Evolutionary conservation across 1,140 invertebrate species (phyloP).

Genomic region (Heliothis virescens): DNA sequence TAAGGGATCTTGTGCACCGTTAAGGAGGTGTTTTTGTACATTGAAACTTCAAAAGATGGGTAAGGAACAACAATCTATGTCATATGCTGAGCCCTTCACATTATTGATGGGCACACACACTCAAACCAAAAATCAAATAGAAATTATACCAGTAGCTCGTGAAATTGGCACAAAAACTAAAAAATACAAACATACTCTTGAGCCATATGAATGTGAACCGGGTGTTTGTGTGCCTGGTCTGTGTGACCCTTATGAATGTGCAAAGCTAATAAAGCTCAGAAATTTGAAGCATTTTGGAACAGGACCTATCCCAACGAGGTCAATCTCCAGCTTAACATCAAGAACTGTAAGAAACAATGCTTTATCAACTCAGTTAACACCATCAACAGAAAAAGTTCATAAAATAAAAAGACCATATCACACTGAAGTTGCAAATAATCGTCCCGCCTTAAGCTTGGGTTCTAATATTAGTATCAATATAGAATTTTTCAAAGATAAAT

Average conservation of each 20-base stretch:
- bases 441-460: conserved; percentile 53
- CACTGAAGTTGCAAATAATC: not conserved
- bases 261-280: conserved; percentile 56
- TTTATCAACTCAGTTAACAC: too few species aligned
- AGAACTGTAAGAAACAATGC: conserved; percentile 37
- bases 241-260: conserved; percentile 62
- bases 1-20: conserved; percentile 12
- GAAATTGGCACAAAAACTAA: conserved; percentile 1
- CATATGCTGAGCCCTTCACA: not conserved
- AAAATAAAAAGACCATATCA: not conserved
- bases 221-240: conserved; percentile 57
- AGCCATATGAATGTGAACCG: conserved; percentile 61
- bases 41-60: conserved; percentile 52
- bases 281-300: conserved; percentile 40
- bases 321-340: not conserved
- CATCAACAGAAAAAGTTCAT: not conserved
- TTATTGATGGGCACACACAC: not conserved
- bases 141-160: not conserved
- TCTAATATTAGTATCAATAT: conserved; percentile 63
- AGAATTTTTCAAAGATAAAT: conserved; percentile 60
- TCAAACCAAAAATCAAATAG: not conserved
- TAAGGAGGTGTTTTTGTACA: conserved; percentile 60
- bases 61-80: conserved; percentile 2
- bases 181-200: conserved; percentile 7
- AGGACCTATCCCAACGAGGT: conserved; percentile 19